Evolutionary conservation across 2,888 invertebrate genomes (phyloP).

Genomic region (Agelastica alni): DNA sequence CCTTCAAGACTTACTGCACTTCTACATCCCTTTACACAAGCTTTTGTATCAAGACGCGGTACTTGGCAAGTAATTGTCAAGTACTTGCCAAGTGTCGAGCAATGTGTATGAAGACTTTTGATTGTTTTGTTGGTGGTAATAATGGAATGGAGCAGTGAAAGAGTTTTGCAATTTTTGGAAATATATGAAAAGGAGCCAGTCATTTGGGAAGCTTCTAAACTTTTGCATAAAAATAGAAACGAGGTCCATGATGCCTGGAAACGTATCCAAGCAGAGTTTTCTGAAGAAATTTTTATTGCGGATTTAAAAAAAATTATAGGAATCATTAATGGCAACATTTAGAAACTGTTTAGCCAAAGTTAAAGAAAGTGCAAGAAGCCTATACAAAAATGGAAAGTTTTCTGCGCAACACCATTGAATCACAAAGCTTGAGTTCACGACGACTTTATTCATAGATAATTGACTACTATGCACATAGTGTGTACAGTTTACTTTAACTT

Average conservation of each 20-base stretch:
- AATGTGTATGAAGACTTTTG: too few species aligned
- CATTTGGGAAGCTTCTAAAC: not conserved
- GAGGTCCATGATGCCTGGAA: conserved; percentile 1
- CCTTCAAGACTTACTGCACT: too few species aligned
- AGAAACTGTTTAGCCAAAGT: not conserved
- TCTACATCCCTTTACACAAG: too few species aligned
- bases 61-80: conserved; percentile 2
- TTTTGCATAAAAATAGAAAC: not conserved
- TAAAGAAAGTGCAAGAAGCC: not conserved
- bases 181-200: not conserved
- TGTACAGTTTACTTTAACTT: too few species aligned
- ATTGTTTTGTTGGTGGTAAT: too few species aligned
- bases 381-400: too few species aligned
- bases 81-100: not conserved
- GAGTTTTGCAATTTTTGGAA: not conserved
- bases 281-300: not conserved
- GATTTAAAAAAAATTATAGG: not conserved
- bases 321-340: not conserved
- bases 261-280: conserved; percentile 2
- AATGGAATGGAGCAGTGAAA: not conserved
- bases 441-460: too few species aligned
- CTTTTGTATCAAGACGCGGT: too few species aligned
- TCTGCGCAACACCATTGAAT: too few species aligned
- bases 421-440: too few species aligned
- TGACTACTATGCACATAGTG: too few species aligned